Evolutionary conservation across 2,888 invertebrate genomes (phyloP).

Genomic region (Onthophagus sagittarius): DNA sequence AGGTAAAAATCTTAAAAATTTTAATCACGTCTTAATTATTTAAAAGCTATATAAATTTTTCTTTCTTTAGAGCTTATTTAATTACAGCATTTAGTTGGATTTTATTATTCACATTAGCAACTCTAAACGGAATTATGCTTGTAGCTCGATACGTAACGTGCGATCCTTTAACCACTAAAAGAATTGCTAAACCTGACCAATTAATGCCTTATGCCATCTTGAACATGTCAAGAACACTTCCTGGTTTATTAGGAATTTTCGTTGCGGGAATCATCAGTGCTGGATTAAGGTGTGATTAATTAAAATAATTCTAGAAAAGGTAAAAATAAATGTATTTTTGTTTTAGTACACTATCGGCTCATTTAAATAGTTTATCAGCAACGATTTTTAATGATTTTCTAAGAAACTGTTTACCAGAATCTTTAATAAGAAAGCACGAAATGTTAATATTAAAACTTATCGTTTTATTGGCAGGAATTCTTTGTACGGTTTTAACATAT

Average conservation of each 20-base stretch:
- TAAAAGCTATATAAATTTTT: neutral
- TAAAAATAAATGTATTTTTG: neutral
- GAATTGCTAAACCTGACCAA: slow-evolving; percentile 56
- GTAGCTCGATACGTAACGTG: slow-evolving; percentile 63
- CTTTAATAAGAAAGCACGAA: slow-evolving; percentile 51
- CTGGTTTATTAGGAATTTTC: slow-evolving; percentile 71
- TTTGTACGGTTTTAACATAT: slow-evolving; percentile 70
- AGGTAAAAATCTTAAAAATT: slow-evolving; percentile 34
- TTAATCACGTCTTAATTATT: no score
- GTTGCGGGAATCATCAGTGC: slow-evolving; percentile 72
- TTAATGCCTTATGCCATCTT: slow-evolving; percentile 67
- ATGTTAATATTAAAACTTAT: slow-evolving; percentile 58
- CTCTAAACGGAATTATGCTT: slow-evolving; percentile 58
- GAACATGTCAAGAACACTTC: slow-evolving; percentile 61
- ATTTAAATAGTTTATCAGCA: slow-evolving; percentile 60
- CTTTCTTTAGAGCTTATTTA: slow-evolving; percentile 12
- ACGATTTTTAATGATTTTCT: slow-evolving; percentile 64
- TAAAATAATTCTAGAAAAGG: neutral
- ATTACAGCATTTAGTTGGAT: slow-evolving; percentile 50
- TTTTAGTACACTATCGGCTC: slow-evolving; percentile 59
- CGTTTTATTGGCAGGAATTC: slow-evolving; percentile 53
- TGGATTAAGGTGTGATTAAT: slow-evolving; percentile 54
- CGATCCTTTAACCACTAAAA: slow-evolving; percentile 59
- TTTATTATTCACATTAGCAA: slow-evolving; percentile 54
- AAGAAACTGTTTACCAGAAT: slow-evolving; percentile 51